phyloP scores from a whole-genome alignment of 2,113 vertebrate genomes.

The Cyprinus carpio region DNA sequence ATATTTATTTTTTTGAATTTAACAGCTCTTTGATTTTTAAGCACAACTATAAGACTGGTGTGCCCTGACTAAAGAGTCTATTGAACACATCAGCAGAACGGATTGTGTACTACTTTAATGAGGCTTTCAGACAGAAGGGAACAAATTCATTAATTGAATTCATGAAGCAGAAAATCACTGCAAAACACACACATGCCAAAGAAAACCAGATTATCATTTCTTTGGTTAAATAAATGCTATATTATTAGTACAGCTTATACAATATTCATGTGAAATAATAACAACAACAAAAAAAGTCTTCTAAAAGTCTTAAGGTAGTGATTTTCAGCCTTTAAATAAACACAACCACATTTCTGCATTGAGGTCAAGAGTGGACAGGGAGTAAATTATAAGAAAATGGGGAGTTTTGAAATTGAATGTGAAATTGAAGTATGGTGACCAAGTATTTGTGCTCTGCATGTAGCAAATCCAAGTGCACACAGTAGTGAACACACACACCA shows the following conservation, averaged over 20 bases:
- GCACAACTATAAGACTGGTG: constrained; percentile 64
- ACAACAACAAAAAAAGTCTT: too few species aligned
- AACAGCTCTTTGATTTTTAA: constrained; percentile 81
- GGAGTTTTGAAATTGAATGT: too few species aligned
- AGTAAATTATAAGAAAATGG: neutral
- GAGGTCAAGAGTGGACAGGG: neutral
- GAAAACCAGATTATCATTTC: neutral
- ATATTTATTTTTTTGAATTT: too few species aligned
- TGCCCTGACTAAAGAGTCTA: constrained; percentile 61
- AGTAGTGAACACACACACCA: too few species aligned
- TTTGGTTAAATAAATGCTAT: neutral
- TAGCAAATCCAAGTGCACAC: too few species aligned
- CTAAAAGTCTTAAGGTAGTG: too few species aligned
- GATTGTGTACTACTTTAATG: neutral
- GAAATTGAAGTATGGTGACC: too few species aligned
- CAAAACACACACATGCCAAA: neutral
- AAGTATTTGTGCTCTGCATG: too few species aligned
- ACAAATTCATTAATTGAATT: neutral
- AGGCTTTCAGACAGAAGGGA: neutral
- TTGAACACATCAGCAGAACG: neutral
- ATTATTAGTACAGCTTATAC: neutral
- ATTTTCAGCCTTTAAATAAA: neutral
- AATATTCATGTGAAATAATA: neutral
- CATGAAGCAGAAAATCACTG: neutral
- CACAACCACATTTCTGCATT: neutral